These are phyloP conservation scores for Chrysolina americana DNA, from an alignment of 2,888 invertebrate species.

Conservation along the genomic window DNA sequence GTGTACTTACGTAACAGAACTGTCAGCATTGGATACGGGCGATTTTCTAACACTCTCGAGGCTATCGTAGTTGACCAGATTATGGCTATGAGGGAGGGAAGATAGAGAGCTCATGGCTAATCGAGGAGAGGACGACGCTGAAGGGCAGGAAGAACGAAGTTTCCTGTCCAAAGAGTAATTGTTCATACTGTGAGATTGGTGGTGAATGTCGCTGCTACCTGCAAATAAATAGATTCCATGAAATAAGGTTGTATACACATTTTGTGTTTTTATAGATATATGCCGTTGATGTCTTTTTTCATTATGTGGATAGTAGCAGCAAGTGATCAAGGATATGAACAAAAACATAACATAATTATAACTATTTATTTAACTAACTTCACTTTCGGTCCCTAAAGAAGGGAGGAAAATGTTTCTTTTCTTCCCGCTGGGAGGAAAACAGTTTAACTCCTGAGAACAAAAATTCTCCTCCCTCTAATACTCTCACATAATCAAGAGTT, in stretches of 20 bases:
- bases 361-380: too few species aligned
- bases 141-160: slow-evolving; percentile 68
- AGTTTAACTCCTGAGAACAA: too few species aligned
- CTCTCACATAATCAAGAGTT: too few species aligned
- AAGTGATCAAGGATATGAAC: too few species aligned
- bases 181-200: slow-evolving; percentile 60
- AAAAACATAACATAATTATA: too few species aligned
- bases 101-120: slow-evolving; percentile 74
- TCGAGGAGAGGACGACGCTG: slow-evolving; percentile 74
- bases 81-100: slow-evolving; percentile 72
- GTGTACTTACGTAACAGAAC: slow-evolving; percentile 64
- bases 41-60: slow-evolving; percentile 71
- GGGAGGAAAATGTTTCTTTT: too few species aligned
- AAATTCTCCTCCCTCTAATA: too few species aligned
- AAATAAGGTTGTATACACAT: background rate
- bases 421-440: too few species aligned
- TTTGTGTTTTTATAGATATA: too few species aligned
- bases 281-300: too few species aligned
- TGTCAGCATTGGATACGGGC: slow-evolving; percentile 66
- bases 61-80: slow-evolving; percentile 71
- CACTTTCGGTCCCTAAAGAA: too few species aligned
- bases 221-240: slow-evolving; percentile 49
- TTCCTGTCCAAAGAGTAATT: slow-evolving; percentile 74
- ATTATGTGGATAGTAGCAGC: too few species aligned
- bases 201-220: slow-evolving; percentile 73